Evolutionary conservation across 2,888 invertebrate genomes (phyloP), one percentile per base, ranked within the genome.

Genomic region (Zonitis immaculata): DNA sequence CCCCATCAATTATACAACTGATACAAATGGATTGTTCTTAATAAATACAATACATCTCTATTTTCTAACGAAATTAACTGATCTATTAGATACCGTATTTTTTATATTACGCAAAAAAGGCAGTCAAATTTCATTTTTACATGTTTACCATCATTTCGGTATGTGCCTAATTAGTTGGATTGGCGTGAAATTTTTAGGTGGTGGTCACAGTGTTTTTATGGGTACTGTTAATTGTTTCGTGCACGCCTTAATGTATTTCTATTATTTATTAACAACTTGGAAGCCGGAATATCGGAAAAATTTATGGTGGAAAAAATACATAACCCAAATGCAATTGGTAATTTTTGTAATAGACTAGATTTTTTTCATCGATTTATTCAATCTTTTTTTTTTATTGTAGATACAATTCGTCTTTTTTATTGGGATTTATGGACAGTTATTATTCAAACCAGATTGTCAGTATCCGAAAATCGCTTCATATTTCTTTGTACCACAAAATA

Each of bases 101-200:
- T 93, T 93, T 72, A 83, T 90, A n/a, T 74, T 93, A 59, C 79
- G 91, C 50, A 92, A 93, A 74, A 91, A 90, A 69, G 81, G 85
- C 60, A 85, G 82, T 54, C 93, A 94, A 77, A 80, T 92, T 12
- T 82, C 89, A 2, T 91, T 92, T 67, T 80, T 94, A 25, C 93
- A 94, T 68, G 84, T 92, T 5, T 92, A 92, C 68, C 93, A 94
- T 73, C 93, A 94, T 70, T 80, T 84, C 0, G 88, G 89, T 0
- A 92, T 94, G 91, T 82, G 87, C 0, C 30, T 84, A 5, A 79
- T 84, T 0, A 76, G 79, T 52, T 91, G 88, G 85, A 70, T 75
- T 12, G 82, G 78, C 2, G 68, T 75, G 1, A 87, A 84, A 75
- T 87, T 81, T 64, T 63, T 81, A 0, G 77, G 82, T 73, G 89